Evolutionary conservation across 2,888 invertebrate genomes (phyloP).

Genomic region (Ariolimax columbianus): DNA sequence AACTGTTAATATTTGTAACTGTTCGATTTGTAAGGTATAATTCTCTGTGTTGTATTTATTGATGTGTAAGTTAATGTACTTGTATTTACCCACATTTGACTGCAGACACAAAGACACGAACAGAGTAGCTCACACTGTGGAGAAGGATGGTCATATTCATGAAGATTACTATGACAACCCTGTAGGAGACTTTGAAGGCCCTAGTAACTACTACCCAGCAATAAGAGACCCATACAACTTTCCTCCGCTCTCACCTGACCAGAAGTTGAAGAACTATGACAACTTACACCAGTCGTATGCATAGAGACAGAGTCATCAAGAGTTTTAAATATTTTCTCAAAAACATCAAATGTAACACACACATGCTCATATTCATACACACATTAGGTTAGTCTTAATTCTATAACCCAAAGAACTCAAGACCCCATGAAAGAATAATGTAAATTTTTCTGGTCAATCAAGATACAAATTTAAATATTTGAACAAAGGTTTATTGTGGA

Average conservation of each 20-base stretch:
- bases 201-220: neutral
- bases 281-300: conserved; percentile 13
- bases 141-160: conserved; percentile 19
- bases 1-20: too few species aligned
- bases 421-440: too few species aligned
- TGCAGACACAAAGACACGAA: conserved; percentile 34
- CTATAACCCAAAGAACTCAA: too few species aligned
- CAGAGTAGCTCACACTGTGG: conserved; percentile 36
- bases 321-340: too few species aligned
- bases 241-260: conserved; percentile 31
- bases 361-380: too few species aligned
- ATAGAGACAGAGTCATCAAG: too few species aligned
- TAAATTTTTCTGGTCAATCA: too few species aligned
- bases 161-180: conserved; percentile 44
- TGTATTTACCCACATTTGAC: neutral
- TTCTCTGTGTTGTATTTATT: neutral
- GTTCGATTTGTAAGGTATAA: too few species aligned
- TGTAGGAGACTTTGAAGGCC: conserved; percentile 5
- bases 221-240: conserved; percentile 33
- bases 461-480: too few species aligned
- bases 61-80: neutral
- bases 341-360: too few species aligned
- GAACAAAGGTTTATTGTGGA: too few species aligned
- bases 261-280: neutral
- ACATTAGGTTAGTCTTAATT: too few species aligned